Base-by-base conservation (phyloP, 2,797 vertebrate species). In the Lophotriccus pileatus region DNA sequence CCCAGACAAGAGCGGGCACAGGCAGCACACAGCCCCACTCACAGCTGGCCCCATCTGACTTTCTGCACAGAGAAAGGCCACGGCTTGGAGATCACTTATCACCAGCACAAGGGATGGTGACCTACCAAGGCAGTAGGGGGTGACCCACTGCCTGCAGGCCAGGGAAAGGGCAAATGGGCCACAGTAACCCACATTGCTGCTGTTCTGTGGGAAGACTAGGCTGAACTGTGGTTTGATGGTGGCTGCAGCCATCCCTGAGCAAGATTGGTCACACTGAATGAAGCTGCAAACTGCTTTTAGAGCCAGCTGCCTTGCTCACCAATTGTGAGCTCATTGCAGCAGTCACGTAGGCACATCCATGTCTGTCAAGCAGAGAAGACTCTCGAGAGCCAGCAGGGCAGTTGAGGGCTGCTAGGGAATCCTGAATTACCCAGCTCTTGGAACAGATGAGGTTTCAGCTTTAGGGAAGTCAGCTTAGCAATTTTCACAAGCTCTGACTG, bases 271-370 rank as follows among this genome's bases (percentile, higher is more conserved):
- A 8, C 0, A 5, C 18, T 18, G 53, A 87, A 49, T 0, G 8
- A 74, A 44, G 68, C 53, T 70, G 32, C 68, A 67, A 7, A 6
- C 55, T 34, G 55, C 1, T 0, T 27, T 49, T 3, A 12, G 44
- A 89, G 47, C 28, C 68, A 80, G 81, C 28, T 70, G 60, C 72
- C 44, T 62, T 12, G 27, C 55, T 82, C 32, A 37, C 14, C 0
- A 0, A 32, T 28, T 60, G 24, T 5, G 53, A 72, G 32, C 62
- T 55, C 32, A 0, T 25, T 22, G 16, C 0, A 0, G 67, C 2
- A 5, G 69, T 87, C 78, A 37, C 3, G 0, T 47, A 67, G 67
- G 44, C 80, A 66, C 1, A 3, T 55, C 47, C 0, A 0, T 0
- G 0, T 37, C 62, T 53, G 52, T 55, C 47, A 44, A 39, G 27